Evolutionary conservation across 2,113 vertebrate species (phyloP), one percentile per base, ranked within the genome.

Genomic region (Upupa epops): DNA sequence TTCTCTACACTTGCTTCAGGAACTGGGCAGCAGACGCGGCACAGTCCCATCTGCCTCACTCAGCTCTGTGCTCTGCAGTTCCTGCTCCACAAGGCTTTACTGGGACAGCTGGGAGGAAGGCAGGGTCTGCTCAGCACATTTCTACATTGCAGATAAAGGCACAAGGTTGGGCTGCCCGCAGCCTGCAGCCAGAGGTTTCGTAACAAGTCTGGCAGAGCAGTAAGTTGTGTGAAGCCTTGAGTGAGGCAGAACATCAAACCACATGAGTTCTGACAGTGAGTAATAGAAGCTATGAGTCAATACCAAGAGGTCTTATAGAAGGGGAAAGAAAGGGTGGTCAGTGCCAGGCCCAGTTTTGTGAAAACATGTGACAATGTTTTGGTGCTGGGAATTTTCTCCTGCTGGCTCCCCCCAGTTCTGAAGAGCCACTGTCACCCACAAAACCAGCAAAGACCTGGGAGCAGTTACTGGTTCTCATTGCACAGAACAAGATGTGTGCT

Each of bases 331-430:
- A 1, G 11, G 3, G 12, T 31, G 56, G 11, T 66, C 29, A 63
- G 3, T 36, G 22, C 81, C 29, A 20, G 17, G 11, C 22, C 42
- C 6, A 4, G 37, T 73, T 83, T 69, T 89, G 5, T 80, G 51
- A 76, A 22, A 80, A 34, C 40, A 29, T 13, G 17, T 64, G 55
- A 32, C 28, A 72, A 28, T 51, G 66, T 76, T 83, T 69, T 66
- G n/a, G 18, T 83, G 26, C 31, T 80, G 52, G 29, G 59, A 77
- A 21, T 48, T 51, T 61, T 93, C 17, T 92, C 6, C 24, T 51
- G 32, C 76, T 89, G 55, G 14, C n/a, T 94, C 91, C 60, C 32
- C 59, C 29, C 12, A 11, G 31, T 79, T 68, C 63, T 91, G 59
- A 85, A 61, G 29, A 73, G 74, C 29, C 29, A 34, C 73, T 66